Evolutionary conservation across 1,140 invertebrate species (phyloP), one percentile per base, ranked within the genome.

Genomic region (Leptoteleia sp.): DNA sequence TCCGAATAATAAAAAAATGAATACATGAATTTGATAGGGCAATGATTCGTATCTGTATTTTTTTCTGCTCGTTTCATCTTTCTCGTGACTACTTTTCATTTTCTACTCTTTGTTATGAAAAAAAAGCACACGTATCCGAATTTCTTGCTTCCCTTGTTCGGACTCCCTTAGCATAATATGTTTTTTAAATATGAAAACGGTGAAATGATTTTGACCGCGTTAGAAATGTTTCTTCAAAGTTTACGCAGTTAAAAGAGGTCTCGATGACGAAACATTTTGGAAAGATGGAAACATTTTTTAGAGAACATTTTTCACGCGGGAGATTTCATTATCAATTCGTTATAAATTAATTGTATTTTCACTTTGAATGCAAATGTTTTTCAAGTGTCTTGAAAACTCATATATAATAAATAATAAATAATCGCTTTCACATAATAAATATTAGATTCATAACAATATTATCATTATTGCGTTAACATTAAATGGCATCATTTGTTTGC

Each of bases 1-100:
- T 67, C 31, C 45, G 38, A 70, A 75, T 38, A 31, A 75, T 70
- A 50, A 67, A 35, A 79, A 70, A 57, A n/a, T n/a, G n/a, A n/a
- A n/a, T n/a, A n/a, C n/a, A 50, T 52, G 19, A n/a, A 62, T 73
- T 61, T n/a, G 13, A 13, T 55, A 35, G 40, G 48, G 43, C 38
- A 48, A 19, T 31, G 35, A 70, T 15, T 57, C 42, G 22, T 54
- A 25, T 38, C 25, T 25, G 29, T 19, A 40, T 52, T 9, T 43
- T 59, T 54, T 29, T 61, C 52, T 37, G 6, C 22, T 25, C 22
- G 35, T 15, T 71, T 22, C 1, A 7, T 59, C 22, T 7, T 27
- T 37, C 19, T 42, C 17, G 19, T 50, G 29, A 11, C 3, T 40
- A 40, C 13, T 40, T 40, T 43, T 22, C 16, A 9, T 7, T 9